Evolutionary conservation across 2,113 vertebrate genomes (phyloP), one percentile per base, ranked within the genome.

Genomic region (Nesoenas mayeri): DNA sequence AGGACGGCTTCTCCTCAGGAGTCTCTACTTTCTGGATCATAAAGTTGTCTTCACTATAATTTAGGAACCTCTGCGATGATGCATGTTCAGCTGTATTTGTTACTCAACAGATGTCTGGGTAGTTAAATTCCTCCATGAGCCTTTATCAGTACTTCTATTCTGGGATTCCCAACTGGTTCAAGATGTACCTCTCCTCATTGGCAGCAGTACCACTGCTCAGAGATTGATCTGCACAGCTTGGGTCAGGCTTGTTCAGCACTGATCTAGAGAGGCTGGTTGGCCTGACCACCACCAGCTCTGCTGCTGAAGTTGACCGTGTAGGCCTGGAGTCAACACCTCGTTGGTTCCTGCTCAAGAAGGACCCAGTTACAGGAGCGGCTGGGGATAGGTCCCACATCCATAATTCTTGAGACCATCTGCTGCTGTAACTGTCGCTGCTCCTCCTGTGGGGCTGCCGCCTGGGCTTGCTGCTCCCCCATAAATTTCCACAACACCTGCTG

Each of bases 21-120:
- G 97, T 88, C 97, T 96, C 91, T 97, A 74, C 96, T 97, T 98
- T 98, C 96, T 97, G 91, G 83, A 96, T 97, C 93, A 44, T 98
- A 97, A 98, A 98, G 85, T 96, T 97, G 97, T 97, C 97, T 97
- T 97, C 97, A 72, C 95, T 65, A 69, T 97, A 98, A 98, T 97
- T 97, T 97, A 98, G 96, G 97, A 97, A 98, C 89, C 97, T 97
- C 96, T 96, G 96, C 38, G 86, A 97, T 98, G 97, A 98, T 97
- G 96, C 97, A 96, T 97, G 95, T 97, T 97, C 97, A 98, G 97
- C 97, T 97, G 84, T 77, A 96, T 98, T 97, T 97, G 96, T 98
- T 98, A 96, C 95, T 93, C 97, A 98, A 69, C 97, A 98, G 97
- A 98, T 98, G 98, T 97, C 97, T 97, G 98, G 85, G 97, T 97